Evolutionary conservation across 2,113 vertebrate species (phyloP).

Genomic region (Chlamydotis undulata): DNA sequence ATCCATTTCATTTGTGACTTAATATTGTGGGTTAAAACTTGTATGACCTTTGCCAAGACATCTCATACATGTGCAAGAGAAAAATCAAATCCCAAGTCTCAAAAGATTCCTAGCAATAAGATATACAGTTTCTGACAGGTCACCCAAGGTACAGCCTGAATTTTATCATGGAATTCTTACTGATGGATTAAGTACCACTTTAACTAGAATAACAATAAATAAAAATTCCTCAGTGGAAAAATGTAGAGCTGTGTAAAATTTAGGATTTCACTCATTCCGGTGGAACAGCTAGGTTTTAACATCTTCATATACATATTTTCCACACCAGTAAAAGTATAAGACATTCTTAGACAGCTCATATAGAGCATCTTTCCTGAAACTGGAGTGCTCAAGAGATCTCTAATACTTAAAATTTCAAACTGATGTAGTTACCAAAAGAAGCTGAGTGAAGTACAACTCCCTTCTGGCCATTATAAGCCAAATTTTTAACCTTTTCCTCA

Average conservation of each 20-base stretch:
- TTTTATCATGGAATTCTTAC: conserved; percentile 39
- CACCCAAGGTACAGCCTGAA: conserved; percentile 26
- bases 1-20: conserved; percentile 56
- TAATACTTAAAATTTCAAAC: not conserved
- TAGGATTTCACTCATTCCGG: conserved; percentile 12
- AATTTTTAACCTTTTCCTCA: conserved; percentile 14
- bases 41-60: conserved; percentile 49
- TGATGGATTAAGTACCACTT: conserved; percentile 48
- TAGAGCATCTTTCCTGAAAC: conserved; percentile 13
- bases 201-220: conserved; percentile 49
- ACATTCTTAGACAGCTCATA: not conserved
- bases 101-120: conserved; percentile 32
- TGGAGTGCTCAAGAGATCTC: not conserved
- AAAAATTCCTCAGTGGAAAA: conserved; percentile 26
- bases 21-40: conserved; percentile 48
- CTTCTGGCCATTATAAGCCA: not conserved
- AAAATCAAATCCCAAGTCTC: conserved; percentile 33
- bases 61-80: not conserved
- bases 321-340: conserved; percentile 8
- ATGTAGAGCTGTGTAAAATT: not conserved
- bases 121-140: conserved; percentile 43
- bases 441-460: not conserved
- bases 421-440: not conserved
- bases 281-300: conserved; percentile 2
- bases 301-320: conserved; percentile 18